phyloP scores from a whole-genome alignment of 2,888 invertebrate species.

The Scaptomyza parva region DNA sequence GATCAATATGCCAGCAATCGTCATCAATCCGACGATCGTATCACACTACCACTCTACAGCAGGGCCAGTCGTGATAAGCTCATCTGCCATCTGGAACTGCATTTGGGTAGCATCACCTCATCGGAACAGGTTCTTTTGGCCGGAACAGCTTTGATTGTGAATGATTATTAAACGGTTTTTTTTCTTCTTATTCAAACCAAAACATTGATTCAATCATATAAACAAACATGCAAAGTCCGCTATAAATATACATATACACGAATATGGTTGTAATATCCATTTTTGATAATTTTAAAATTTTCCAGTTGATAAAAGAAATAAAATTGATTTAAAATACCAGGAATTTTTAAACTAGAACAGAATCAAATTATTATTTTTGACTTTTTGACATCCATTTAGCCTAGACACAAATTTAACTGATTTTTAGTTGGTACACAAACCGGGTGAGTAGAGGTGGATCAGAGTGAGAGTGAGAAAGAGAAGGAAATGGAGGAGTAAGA shows the following conservation, averaged over 20 bases:
- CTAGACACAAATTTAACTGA: neutral
- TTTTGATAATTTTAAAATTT: neutral
- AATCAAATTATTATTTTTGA: too few relatives aligned
- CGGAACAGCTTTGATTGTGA: constrained; percentile 83
- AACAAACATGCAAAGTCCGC: constrained; percentile 4
- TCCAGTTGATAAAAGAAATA: neutral
- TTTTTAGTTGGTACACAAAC: too few relatives aligned
- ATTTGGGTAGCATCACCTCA: constrained; percentile 57
- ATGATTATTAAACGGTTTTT: constrained; percentile 66
- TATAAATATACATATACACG: constrained; percentile 15
- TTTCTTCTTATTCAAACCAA: constrained; percentile 41
- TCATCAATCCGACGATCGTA: constrained; percentile 13
- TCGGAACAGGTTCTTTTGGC: constrained; percentile 80
- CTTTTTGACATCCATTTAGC: too few relatives aligned
- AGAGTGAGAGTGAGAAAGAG: too few relatives aligned
- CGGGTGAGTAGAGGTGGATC: neutral
- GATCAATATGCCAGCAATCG: constrained; percentile 53
- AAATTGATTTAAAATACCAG: neutral
- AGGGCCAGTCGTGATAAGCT: constrained; percentile 77
- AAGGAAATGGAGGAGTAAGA: too few relatives aligned
- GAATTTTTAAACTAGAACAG: too few relatives aligned
- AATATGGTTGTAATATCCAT: constrained; percentile 9
- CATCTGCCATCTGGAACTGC: constrained; percentile 79
- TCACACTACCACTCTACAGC: constrained; percentile 80
- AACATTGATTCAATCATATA: constrained; percentile 18